Conservation (phyloP, 2,888 invertebrate genomes). For the Bhutanitis thaidina region DNA sequence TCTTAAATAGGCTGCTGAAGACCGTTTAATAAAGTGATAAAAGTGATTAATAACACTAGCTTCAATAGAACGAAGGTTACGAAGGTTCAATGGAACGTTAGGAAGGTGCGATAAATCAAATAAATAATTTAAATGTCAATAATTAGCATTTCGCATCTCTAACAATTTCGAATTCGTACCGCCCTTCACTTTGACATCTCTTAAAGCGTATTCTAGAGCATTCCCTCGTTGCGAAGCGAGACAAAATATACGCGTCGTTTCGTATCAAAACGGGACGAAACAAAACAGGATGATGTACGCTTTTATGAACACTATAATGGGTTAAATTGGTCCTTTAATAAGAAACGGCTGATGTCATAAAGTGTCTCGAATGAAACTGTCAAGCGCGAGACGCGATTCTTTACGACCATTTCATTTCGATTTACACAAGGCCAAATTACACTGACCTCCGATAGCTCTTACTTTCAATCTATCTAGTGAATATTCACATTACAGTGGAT, state of each 20-base stretch:
- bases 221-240: slow-evolving; percentile 38
- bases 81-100: no score
- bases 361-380: slow-evolving; percentile 63
- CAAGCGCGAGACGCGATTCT: slow-evolving; percentile 46
- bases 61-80: no score
- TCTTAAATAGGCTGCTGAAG: no score
- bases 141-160: slow-evolving; percentile 22
- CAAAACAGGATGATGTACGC: slow-evolving; percentile 74
- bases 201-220: slow-evolving; percentile 64
- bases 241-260: slow-evolving; percentile 28
- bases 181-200: slow-evolving; percentile 64
- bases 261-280: slow-evolving; percentile 40
- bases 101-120: no score
- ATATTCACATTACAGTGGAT: background rate
- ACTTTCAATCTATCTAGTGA: slow-evolving; percentile 15
- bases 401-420: slow-evolving; percentile 39
- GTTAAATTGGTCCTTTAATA: slow-evolving; percentile 76
- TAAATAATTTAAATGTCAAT: no score
- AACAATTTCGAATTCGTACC: slow-evolving; percentile 63
- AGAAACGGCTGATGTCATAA: slow-evolving; percentile 61
- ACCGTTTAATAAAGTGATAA: no score
- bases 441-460: slow-evolving; percentile 25
- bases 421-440: slow-evolving; percentile 31
- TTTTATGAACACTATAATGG: slow-evolving; percentile 75
- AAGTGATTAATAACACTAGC: no score